Evolutionary conservation across 1,140 invertebrate genomes (phyloP).

Genomic region (Aricia agestis): DNA sequence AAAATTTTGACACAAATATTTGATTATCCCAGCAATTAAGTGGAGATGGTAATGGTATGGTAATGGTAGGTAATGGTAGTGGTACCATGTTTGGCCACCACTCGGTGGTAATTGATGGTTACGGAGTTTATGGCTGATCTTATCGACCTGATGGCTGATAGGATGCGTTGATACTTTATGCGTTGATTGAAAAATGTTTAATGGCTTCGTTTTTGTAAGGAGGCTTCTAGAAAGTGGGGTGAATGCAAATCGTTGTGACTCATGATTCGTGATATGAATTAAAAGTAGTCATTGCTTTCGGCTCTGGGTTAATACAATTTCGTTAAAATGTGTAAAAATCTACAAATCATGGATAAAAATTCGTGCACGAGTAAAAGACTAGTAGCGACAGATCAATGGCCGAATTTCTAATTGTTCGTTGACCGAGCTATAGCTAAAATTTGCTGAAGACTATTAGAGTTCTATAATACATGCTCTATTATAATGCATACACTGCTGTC

Average conservation of each 20-base stretch:
- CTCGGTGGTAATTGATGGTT: not conserved
- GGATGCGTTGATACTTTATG: not conserved
- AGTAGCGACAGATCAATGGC: too few species aligned
- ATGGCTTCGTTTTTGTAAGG: not conserved
- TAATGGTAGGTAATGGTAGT: not conserved
- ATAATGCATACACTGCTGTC: too few species aligned
- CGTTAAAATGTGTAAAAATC: too few species aligned
- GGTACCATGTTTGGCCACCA: not conserved
- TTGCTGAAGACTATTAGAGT: too few species aligned
- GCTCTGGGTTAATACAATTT: too few species aligned
- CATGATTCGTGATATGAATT: not conserved
- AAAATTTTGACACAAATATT: constrained; percentile 15
- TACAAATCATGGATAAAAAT: too few species aligned
- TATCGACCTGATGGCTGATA: not conserved
- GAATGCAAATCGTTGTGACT: not conserved
- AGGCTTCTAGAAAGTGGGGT: not conserved
- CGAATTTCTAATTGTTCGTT: too few species aligned
- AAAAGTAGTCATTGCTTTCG: too few species aligned
- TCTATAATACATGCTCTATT: too few species aligned
- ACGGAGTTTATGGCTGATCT: not conserved
- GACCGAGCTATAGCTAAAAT: too few species aligned
- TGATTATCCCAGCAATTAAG: constrained; percentile 1
- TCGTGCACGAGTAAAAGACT: too few species aligned
- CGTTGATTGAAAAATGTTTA: not conserved
- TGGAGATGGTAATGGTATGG: not conserved